These are phyloP conservation scores for Dipodomys stephensi DNA, from an alignment of 2,113 vertebrate species.

Conservation along the genomic window DNA sequence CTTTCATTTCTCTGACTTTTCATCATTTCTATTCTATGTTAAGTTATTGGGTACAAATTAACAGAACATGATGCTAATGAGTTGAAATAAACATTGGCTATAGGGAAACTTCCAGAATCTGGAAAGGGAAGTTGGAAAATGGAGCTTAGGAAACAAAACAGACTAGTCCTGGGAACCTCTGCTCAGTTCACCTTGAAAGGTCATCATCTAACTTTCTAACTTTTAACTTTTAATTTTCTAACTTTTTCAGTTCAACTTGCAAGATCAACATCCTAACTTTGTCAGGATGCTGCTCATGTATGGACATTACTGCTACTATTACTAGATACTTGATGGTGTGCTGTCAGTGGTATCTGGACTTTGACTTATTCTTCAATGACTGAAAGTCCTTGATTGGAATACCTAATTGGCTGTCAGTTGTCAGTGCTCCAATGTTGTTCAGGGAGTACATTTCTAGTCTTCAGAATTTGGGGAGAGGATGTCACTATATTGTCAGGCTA, in stretches of 20 bases:
- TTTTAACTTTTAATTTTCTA: too few species aligned
- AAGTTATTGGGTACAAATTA: conserved; percentile 27
- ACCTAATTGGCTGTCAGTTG: not conserved
- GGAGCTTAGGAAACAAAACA: not conserved
- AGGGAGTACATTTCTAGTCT: not conserved
- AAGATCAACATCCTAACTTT: not conserved
- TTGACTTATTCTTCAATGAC: not conserved
- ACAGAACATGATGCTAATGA: conserved; percentile 32
- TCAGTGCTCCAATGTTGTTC: not conserved
- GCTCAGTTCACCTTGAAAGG: not conserved
- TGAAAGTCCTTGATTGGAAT: not conserved
- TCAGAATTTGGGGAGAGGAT: not conserved
- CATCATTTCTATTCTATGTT: conserved; percentile 19
- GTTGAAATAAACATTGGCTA: conserved; percentile 27
- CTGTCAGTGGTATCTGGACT: not conserved
- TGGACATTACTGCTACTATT: too few species aligned
- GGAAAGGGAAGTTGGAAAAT: not conserved
- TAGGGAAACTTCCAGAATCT: not conserved
- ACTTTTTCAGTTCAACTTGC: too few species aligned
- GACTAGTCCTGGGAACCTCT: not conserved
- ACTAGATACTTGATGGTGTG: not conserved
- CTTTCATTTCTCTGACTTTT: conserved; percentile 33
- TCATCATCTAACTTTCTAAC: not conserved
- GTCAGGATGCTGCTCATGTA: not conserved
- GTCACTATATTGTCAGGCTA: not conserved